Percentiles rank a stretch among this genome's conserved stretches.
phyloP scores from a whole-genome alignment of 2,888 invertebrate species.

The Agrotis ipsilon region DNA sequence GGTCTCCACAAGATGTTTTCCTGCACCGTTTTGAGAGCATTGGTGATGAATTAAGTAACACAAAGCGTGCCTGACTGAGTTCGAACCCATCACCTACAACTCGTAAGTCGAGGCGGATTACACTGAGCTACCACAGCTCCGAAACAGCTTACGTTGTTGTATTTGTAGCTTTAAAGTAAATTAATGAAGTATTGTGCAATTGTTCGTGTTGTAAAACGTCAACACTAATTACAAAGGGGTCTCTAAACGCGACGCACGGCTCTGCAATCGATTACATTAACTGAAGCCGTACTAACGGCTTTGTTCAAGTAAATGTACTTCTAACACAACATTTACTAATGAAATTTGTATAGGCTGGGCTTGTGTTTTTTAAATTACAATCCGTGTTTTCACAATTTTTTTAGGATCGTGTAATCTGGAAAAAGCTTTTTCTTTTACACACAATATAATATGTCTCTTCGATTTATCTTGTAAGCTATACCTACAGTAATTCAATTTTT shows the following conservation, averaged over 20 bases:
- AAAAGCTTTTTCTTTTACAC: background rate
- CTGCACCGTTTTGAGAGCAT: too few relatives aligned
- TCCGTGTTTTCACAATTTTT: background rate
- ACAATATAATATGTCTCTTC: background rate
- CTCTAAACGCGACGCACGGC: slow-evolving; percentile 37
- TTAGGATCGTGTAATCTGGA: too few relatives aligned
- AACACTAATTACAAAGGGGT: slow-evolving; percentile 47
- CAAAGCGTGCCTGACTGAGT: too few relatives aligned
- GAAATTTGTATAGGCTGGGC: slow-evolving; percentile 9
- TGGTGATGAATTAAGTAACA: too few relatives aligned
- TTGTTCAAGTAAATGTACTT: slow-evolving; percentile 42
- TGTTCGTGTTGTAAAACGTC: slow-evolving; percentile 17
- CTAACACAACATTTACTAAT: slow-evolving; percentile 37
- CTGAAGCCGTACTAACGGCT: slow-evolving; percentile 42
- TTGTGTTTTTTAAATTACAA: slow-evolving; percentile 21
- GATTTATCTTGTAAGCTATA: background rate
- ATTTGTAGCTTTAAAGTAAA: background rate
- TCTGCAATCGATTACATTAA: slow-evolving; percentile 53
- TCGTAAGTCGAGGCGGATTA: too few relatives aligned
- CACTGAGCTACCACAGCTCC: too few relatives aligned
- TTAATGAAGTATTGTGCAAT: slow-evolving; percentile 23
- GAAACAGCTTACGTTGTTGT: too few relatives aligned
- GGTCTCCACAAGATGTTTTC: too few relatives aligned
- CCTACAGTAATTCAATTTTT: background rate
- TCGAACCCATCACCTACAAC: too few relatives aligned